Base-by-base conservation (phyloP, 2,797 vertebrate species). In the Acrocephalus scirpaceus region DNA sequence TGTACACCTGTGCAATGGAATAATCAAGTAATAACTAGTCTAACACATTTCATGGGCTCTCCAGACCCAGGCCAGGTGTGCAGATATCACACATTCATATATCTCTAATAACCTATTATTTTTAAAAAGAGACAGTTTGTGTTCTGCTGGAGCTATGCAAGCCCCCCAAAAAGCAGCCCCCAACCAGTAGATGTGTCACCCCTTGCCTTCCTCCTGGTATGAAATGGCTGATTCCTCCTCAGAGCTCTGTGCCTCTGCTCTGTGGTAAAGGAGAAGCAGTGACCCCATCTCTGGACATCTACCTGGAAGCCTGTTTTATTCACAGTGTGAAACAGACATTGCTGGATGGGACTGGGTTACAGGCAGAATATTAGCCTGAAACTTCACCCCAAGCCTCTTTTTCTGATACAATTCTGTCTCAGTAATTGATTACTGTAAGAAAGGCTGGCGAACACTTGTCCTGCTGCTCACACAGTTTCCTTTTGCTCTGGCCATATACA, bases 21-120 rank as follows among this genome's bases (percentile, higher is more conserved):
- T 86, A 66, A 92, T 93, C 81, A 94, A 86, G 85, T 92, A 87
- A 72, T 71, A 77, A 93, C 87, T 90, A 90, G 75, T 32, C 72
- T 78, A 74, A 83, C 65, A 42, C 50, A n/a, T 92, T 90, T 86
- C 30, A 5, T 56, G 61, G 93, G 78, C 61, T 88, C 62, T 89
- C 40, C 66, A 89, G 81, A 57, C 72, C 16, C 36, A 69, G 57
- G 48, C 75, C 89, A 92, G 89, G 87, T 94, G 93, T 79, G 72
- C 75, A 56, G 50, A 11, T 72, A 65, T 32, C 3, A 4, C 84
- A 65, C 26, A 34, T 72, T 80, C n/a, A 30, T 45, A 1, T 66
- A 60, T 48, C 51, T 77, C 62, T 71, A 74, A 67, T 76, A 87
- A 61, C 0, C 0, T 36, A 74, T 38, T 56, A 10, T 87, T 87